Conservation (phyloP, 2,888 invertebrate species). For the Mythimna loreyi region DNA sequence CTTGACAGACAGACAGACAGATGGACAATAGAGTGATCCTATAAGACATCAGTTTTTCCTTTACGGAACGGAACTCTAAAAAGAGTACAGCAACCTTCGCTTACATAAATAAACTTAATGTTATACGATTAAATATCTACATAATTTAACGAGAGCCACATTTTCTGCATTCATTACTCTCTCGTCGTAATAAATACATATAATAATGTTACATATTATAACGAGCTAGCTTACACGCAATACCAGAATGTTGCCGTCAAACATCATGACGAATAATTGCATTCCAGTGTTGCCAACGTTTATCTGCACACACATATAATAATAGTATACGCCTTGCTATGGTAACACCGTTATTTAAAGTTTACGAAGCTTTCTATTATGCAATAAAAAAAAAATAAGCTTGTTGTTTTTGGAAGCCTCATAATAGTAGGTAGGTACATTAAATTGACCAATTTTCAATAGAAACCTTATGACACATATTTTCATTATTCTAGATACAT, state of each 20-base stretch:
- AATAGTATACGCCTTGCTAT: constrained; percentile 28
- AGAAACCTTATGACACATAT: no score
- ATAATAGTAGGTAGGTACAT: no score
- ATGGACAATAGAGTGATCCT: no score
- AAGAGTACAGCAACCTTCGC: not conserved
- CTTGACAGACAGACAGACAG: no score
- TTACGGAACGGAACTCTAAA: no score
- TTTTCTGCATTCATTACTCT: constrained; percentile 24
- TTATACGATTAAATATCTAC: not conserved
- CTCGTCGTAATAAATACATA: constrained; percentile 34
- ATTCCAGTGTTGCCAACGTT: constrained; percentile 45
- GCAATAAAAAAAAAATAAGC: constrained; percentile 22
- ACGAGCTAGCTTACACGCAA: constrained; percentile 50
- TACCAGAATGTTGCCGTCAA: constrained; percentile 34
- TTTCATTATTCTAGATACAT: no score
- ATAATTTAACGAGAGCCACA: constrained; percentile 10
- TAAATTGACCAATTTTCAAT: no score
- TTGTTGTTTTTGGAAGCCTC: not conserved
- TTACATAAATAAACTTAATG: constrained; percentile 3
- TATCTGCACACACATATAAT: constrained; percentile 50
- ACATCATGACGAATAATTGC: constrained; percentile 31
- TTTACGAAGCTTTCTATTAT: constrained; percentile 43
- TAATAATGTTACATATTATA: constrained; percentile 40
- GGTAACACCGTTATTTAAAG: constrained; percentile 41
- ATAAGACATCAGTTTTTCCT: no score